A percentile compares a stretch with the other conserved stretches of the same genome.
Conservation (phyloP, 2,888 invertebrate species). For the Oligia fasciuncula region DNA sequence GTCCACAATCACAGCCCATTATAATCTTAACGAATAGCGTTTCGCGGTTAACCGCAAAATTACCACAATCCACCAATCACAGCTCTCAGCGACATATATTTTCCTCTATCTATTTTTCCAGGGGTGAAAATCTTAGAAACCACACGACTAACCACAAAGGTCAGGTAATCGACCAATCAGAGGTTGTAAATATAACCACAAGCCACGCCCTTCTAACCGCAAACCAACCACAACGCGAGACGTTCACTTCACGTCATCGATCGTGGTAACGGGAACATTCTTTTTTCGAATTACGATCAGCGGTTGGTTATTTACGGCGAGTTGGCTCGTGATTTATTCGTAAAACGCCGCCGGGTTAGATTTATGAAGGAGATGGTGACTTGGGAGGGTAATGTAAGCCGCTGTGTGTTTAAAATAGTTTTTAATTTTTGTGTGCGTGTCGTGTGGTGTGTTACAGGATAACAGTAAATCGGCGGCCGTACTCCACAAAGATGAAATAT, state of each 20-base stretch:
- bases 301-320: conserved; percentile 71
- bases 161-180: conserved; percentile 91
- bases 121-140: conserved; percentile 91
- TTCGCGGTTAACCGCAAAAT: conserved; percentile 89
- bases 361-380: conserved; percentile 24
- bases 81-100: conserved; percentile 80
- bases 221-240: conserved; percentile 91
- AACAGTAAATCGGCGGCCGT: conserved; percentile 75
- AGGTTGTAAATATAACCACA: conserved; percentile 90
- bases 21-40: conserved; percentile 88
- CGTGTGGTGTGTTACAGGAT: conserved; percentile 44
- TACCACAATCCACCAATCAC: conserved; percentile 84
- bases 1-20: conserved; percentile 81
- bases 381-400: conserved; percentile 9
- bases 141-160: conserved; percentile 91
- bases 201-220: conserved; percentile 92
- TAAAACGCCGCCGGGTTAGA: conserved; percentile 46
- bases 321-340: conserved; percentile 63
- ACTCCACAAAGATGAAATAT: conserved; percentile 86
- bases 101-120: conserved; percentile 88
- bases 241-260: conserved; percentile 86
- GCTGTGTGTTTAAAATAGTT: conserved; percentile 42
- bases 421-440: conserved; percentile 22
- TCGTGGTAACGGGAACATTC: conserved; percentile 78
- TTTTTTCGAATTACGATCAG: conserved; percentile 80